Evolutionary conservation across 1,140 invertebrate genomes (phyloP).

Genomic region (Tribolium madens): DNA sequence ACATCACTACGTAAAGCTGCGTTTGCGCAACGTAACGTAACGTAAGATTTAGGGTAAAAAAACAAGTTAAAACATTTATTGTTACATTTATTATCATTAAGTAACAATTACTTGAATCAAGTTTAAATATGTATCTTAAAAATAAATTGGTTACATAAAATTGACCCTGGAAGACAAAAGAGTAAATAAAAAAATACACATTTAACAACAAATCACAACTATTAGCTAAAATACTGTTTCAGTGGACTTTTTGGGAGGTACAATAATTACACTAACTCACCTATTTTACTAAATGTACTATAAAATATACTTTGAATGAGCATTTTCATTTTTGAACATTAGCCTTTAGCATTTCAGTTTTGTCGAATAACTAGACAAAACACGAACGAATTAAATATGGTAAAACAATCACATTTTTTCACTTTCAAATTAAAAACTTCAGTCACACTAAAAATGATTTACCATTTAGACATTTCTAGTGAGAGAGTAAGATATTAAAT

Average conservation of each 20-base stretch:
- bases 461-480: no score
- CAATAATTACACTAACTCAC: neutral
- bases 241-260: slow-evolving; percentile 32
- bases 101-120: slow-evolving; percentile 39
- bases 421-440: neutral
- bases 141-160: slow-evolving; percentile 15
- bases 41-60: neutral
- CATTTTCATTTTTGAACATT: slow-evolving; percentile 35
- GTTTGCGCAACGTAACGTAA: neutral
- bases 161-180: slow-evolving; percentile 37
- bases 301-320: slow-evolving; percentile 42
- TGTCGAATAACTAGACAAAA: slow-evolving; percentile 19
- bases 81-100: slow-evolving; percentile 37
- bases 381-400: no score
- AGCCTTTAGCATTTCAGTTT: slow-evolving; percentile 23
- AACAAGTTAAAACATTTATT: slow-evolving; percentile 41
- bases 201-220: slow-evolving; percentile 36
- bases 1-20: neutral
- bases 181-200: slow-evolving; percentile 43
- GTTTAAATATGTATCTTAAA: neutral
- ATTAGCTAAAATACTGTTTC: slow-evolving; percentile 42
- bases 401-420: slow-evolving; percentile 14
- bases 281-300: slow-evolving; percentile 36
- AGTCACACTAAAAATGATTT: no score
- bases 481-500: no score